A percentile compares a stretch with the other conserved stretches of the same genome.
phyloP scores from a whole-genome alignment of 2,888 invertebrate species.

The Apamea epomidion region DNA sequence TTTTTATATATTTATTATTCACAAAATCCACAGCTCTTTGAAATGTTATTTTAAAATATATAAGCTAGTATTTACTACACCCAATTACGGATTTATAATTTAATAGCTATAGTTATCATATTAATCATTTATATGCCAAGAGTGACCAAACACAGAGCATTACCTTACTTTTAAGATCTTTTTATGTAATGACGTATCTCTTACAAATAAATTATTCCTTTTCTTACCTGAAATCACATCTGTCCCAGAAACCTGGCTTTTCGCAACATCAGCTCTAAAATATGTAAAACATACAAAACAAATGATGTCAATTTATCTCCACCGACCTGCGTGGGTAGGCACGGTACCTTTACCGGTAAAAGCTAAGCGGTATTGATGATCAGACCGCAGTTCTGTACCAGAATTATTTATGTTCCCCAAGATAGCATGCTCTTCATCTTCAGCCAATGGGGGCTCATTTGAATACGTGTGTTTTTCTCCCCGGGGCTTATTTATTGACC shows the following conservation, averaged over 20 bases:
- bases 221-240: not conserved
- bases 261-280: conserved; percentile 30
- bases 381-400: conserved; percentile 22
- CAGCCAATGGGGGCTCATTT: conserved; percentile 58
- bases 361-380: conserved; percentile 59
- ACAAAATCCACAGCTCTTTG: no score
- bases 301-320: conserved; percentile 52
- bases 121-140: no score
- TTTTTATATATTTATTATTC: no score
- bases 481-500: conserved; percentile 50
- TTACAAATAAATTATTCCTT: no score
- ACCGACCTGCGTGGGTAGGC: not conserved
- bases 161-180: no score
- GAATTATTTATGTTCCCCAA: conserved; percentile 56
- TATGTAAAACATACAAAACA: conserved; percentile 54
- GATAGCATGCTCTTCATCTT: conserved; percentile 57
- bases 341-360: conserved; percentile 22
- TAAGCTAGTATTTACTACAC: no score
- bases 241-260: not conserved
- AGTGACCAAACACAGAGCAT: no score
- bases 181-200: no score
- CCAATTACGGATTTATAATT: no score
- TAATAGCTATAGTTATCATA: no score
- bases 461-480: conserved; percentile 61
- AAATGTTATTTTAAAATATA: no score